Evolutionary conservation across 2,113 vertebrate species (phyloP).

Genomic region (Scomber scombrus): DNA sequence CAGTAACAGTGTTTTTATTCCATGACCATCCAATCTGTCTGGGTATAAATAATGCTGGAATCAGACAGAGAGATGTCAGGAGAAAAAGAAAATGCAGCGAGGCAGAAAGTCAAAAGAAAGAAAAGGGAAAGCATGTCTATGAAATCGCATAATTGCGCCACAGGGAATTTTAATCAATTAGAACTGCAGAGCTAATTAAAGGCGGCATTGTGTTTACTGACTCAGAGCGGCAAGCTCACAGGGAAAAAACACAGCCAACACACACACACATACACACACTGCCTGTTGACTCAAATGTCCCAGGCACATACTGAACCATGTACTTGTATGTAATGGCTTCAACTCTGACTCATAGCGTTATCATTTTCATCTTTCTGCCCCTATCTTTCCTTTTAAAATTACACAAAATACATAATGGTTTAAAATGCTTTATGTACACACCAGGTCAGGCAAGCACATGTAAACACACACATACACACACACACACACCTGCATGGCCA

Average conservation of each 20-base stretch:
- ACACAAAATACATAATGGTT: not conserved
- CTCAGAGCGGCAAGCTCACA: conserved; percentile 48
- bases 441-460: not conserved
- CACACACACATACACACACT: conserved; percentile 22
- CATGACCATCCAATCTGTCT: not conserved
- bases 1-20: not conserved
- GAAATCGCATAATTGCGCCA: conserved; percentile 76
- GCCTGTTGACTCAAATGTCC: conserved; percentile 41
- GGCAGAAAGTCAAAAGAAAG: conserved; percentile 49
- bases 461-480: conserved; percentile 21
- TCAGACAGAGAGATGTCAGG: conserved; percentile 14
- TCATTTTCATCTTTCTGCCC: not conserved
- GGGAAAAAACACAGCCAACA: conserved; percentile 26
- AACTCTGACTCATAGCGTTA: conserved; percentile 24
- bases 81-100: conserved; percentile 34
- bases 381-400: not conserved
- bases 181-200: conserved; percentile 76
- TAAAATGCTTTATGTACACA: conserved; percentile 8
- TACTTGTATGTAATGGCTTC: conserved; percentile 29
- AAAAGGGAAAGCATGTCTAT: conserved; percentile 68
- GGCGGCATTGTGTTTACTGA: conserved; percentile 78
- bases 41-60: conserved; percentile 22
- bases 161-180: conserved; percentile 81
- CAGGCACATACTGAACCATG: conserved; percentile 7
- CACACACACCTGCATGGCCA: conserved; percentile 2